These are phyloP conservation scores for Taeniopygia guttata DNA, from an alignment of 2,797 vertebrate genomes.

Conservation along the genomic window DNA sequence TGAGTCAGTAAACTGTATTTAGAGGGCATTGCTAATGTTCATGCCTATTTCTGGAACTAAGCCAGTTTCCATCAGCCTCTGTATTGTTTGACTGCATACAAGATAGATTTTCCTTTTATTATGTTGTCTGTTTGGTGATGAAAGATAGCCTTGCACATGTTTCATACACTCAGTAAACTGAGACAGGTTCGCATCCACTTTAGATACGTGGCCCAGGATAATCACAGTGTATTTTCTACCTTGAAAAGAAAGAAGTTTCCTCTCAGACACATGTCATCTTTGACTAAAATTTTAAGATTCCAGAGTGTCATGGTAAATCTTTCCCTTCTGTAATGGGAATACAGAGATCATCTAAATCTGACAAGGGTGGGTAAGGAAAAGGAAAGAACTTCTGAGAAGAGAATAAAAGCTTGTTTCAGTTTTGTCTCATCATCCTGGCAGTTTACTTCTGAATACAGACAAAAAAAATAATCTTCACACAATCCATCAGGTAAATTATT, in stretches of 20 bases:
- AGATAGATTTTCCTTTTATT: not conserved
- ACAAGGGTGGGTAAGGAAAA: not conserved
- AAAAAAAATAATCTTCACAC: not conserved
- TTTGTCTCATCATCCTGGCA: not conserved
- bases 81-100: not conserved
- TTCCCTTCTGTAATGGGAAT: not conserved
- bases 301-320: not conserved
- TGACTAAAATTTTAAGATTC: not conserved
- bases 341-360: not conserved
- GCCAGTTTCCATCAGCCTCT: not conserved
- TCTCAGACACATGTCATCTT: not conserved
- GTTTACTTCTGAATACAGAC: not conserved
- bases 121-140: not conserved
- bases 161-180: not conserved
- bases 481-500: not conserved
- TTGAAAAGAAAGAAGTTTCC: not conserved
- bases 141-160: not conserved
- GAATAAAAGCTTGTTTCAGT: not conserved
- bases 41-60: not conserved
- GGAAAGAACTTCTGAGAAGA: not conserved
- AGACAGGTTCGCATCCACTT: not conserved
- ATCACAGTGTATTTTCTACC: accelerated
- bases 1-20: not conserved
- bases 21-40: not conserved
- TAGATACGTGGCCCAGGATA: not conserved